A percentile compares a stretch with the other conserved stretches of the same genome.
Evolutionary conservation across 2,797 vertebrate genomes (phyloP).

Genomic region (Oreochromis grahami): DNA sequence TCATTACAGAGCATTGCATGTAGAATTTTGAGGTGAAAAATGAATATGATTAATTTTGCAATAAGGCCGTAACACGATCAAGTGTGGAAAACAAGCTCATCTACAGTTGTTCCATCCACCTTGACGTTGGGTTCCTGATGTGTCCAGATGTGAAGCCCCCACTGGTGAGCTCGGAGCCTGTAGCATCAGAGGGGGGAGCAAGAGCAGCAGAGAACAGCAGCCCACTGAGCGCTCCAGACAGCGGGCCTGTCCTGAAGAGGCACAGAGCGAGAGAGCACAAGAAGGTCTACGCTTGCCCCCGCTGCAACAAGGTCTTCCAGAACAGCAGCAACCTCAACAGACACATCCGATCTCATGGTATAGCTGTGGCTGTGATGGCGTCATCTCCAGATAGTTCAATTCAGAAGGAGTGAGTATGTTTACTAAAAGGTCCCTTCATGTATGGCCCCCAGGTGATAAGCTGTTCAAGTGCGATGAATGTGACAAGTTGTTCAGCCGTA

Average conservation of each 20-base stretch:
- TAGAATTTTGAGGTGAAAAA: neutral
- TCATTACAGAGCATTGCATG: neutral
- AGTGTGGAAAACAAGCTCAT: neutral
- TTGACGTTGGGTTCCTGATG: neutral
- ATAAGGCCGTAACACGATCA: neutral
- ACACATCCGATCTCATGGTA: slow-evolving; percentile 95
- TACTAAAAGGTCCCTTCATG: neutral
- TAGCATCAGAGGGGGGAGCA: neutral
- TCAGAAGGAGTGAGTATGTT: neutral
- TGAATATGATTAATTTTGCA: fast-evolving
- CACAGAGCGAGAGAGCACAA: slow-evolving; percentile 87
- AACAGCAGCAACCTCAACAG: slow-evolving; percentile 99
- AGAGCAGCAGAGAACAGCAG: slow-evolving; percentile 12
- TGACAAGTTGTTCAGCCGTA: slow-evolving; percentile 95
- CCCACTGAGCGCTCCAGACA: slow-evolving; percentile 19
- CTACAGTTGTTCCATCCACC: neutral
- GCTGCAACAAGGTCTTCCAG: slow-evolving; percentile 95
- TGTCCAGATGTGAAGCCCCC: slow-evolving; percentile 47
- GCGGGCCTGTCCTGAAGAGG: slow-evolving; percentile 41
- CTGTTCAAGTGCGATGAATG: slow-evolving; percentile 98
- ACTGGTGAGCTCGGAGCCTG: neutral
- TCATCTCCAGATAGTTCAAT: neutral
- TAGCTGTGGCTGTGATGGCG: neutral
- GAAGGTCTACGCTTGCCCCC: slow-evolving; percentile 88
- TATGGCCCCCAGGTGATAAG: slow-evolving; percentile 84